Conservation (phyloP, 2,797 vertebrate genomes). For the Sparus aurata region DNA sequence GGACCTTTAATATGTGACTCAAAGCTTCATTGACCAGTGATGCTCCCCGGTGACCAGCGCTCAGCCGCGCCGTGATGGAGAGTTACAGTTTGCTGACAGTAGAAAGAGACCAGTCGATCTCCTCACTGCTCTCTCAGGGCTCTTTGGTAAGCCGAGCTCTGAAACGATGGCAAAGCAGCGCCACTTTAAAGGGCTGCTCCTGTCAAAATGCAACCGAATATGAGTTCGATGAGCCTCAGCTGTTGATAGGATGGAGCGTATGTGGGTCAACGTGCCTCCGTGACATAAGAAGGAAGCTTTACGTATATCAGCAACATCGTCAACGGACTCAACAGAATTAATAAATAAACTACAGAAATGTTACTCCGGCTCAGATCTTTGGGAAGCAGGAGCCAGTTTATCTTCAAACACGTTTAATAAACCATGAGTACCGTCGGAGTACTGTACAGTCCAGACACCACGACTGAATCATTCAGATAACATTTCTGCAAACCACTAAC, state of each 20-base stretch:
- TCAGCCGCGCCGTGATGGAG: constrained; percentile 47
- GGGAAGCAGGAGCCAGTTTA: background rate
- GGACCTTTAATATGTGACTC: constrained; percentile 42
- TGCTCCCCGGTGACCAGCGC: constrained; percentile 42
- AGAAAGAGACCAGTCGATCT: constrained; percentile 44
- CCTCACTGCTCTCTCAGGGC: constrained; percentile 30
- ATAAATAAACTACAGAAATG: constrained; percentile 32
- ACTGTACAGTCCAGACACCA: no score
- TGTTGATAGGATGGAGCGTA: background rate
- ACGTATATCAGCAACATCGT: constrained; percentile 11
- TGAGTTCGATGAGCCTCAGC: background rate
- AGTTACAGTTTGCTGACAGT: constrained; percentile 59
- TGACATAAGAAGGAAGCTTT: background rate
- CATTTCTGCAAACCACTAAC: no score
- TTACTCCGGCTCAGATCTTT: constrained; percentile 23
- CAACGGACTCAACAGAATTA: constrained; percentile 14
- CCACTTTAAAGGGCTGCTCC: background rate
- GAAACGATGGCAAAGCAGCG: constrained; percentile 28
- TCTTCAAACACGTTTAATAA: constrained; percentile 24
- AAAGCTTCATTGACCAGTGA: constrained; percentile 47
- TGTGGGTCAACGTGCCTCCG: constrained; percentile 5
- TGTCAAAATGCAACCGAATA: background rate
- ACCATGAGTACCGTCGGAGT: constrained; percentile 8
- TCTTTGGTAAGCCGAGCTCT: constrained; percentile 34
- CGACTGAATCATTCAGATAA: no score